These are phyloP conservation scores for Drosophila phalerata DNA, from an alignment of 2,888 invertebrate genomes.

Conservation along the genomic window DNA sequence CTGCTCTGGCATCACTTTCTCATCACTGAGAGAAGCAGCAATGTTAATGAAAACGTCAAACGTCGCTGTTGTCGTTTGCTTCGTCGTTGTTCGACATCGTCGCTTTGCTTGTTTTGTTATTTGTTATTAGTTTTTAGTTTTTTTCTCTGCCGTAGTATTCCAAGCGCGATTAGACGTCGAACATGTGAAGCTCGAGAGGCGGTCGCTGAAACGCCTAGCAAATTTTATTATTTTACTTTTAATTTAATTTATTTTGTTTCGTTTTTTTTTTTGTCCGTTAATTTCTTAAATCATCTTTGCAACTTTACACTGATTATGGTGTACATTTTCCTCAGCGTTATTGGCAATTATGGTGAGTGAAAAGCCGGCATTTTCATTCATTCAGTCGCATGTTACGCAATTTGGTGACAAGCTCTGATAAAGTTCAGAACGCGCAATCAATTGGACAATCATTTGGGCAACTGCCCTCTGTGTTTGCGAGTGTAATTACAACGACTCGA, in stretches of 20 bases:
- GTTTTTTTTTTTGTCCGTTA: conserved; percentile 33
- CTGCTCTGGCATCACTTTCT: conserved; percentile 5
- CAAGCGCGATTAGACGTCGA: conserved; percentile 84
- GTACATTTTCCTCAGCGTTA: conserved; percentile 84
- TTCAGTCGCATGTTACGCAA: conserved; percentile 70
- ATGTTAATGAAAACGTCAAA: conserved; percentile 65
- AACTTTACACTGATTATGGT: conserved; percentile 75
- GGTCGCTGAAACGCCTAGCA: conserved; percentile 45
- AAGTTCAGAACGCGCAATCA: conserved; percentile 32
- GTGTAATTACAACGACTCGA: conserved; percentile 32
- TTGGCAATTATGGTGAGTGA: conserved; percentile 85
- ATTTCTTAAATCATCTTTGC: conserved; percentile 18
- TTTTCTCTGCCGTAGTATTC: conserved; percentile 74
- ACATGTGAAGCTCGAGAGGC: conserved; percentile 82
- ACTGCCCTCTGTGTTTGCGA: conserved; percentile 19
- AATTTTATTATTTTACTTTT: conserved; percentile 42
- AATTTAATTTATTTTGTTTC: conserved; percentile 42
- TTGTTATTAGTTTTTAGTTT: conserved; percentile 20
- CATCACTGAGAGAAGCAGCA: conserved; percentile 28
- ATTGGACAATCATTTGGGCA: conserved; percentile 38
- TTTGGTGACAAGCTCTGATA: conserved; percentile 11
- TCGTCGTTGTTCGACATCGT: conserved; percentile 20
- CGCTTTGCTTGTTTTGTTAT: conserved; percentile 38
- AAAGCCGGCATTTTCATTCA: conserved; percentile 37
- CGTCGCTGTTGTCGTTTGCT: conserved; percentile 31